Evolutionary conservation across 2,888 invertebrate species (phyloP).

Genomic region (Morpho achilles): DNA sequence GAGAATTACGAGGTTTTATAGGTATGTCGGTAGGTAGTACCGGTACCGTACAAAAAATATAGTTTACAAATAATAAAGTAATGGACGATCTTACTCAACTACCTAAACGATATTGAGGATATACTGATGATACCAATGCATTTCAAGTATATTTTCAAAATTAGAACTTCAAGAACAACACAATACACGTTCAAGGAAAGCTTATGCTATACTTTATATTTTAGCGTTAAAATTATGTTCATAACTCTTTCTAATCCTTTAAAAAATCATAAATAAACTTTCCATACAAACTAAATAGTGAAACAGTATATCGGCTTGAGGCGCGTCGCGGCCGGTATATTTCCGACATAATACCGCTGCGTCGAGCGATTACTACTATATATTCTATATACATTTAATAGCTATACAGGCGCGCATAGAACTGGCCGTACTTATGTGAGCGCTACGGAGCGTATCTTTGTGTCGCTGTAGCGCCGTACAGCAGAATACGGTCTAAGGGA

Average conservation of each 20-base stretch:
- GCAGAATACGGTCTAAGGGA: constrained; percentile 42
- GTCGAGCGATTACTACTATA: constrained; percentile 80
- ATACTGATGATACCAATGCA: neutral
- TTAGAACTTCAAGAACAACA: constrained; percentile 42
- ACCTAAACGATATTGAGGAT: no score
- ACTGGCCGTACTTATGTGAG: constrained; percentile 80
- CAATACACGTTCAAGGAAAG: constrained; percentile 66
- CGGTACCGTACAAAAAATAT: no score
- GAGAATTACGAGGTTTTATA: no score
- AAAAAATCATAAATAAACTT: constrained; percentile 72
- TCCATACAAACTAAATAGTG: constrained; percentile 76
- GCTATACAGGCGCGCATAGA: constrained; percentile 80
- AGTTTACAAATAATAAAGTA: no score
- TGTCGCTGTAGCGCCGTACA: constrained; percentile 63
- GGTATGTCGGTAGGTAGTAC: no score
- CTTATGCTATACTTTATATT: constrained; percentile 64
- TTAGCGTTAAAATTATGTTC: constrained; percentile 63
- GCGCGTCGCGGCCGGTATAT: constrained; percentile 76
- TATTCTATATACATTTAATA: constrained; percentile 80
- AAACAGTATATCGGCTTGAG: constrained; percentile 71
- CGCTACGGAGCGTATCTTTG: constrained; percentile 55
- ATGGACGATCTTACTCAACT: no score
- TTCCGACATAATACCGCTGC: constrained; percentile 80
- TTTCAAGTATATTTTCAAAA: constrained; percentile 39
- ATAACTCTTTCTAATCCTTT: constrained; percentile 60